Evolutionary conservation across 2,113 vertebrate species (phyloP).

Genomic region (Poeciliopsis prolifica): DNA sequence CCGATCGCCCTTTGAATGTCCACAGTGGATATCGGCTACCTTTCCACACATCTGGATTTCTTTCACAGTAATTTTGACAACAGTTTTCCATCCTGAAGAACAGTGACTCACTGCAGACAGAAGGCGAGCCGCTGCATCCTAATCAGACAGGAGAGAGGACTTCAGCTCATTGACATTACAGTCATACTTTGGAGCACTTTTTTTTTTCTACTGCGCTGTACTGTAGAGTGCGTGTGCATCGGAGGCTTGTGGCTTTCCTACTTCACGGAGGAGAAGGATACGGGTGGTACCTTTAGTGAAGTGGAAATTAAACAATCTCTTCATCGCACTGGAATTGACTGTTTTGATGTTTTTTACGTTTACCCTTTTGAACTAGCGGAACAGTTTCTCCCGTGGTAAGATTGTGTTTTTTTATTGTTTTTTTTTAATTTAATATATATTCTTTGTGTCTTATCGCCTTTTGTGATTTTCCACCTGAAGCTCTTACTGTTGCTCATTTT

Average conservation of each 20-base stretch:
- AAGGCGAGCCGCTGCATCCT: slow-evolving; percentile 79
- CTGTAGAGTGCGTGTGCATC: slow-evolving; percentile 63
- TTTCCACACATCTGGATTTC: slow-evolving; percentile 54
- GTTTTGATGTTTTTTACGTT: slow-evolving; percentile 11
- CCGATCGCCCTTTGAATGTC: slow-evolving; percentile 34
- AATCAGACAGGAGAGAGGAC: slow-evolving; percentile 77
- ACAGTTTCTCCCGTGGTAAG: slow-evolving; percentile 64
- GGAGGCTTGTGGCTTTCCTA: slow-evolving; percentile 42
- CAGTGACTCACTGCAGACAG: slow-evolving; percentile 78
- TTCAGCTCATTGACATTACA: slow-evolving; percentile 81
- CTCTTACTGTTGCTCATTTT: slow-evolving; percentile 30
- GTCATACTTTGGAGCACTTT: slow-evolving; percentile 83
- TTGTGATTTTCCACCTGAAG: not conserved
- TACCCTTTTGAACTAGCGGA: slow-evolving; percentile 32
- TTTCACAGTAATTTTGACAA: slow-evolving; percentile 47
- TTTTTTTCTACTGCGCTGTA: slow-evolving; percentile 62
- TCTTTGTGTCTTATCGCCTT: not conserved
- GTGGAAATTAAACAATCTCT: slow-evolving; percentile 61
- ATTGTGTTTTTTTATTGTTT: slow-evolving; percentile 5
- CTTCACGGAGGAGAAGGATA: slow-evolving; percentile 30
- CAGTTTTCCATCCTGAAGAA: slow-evolving; percentile 62
- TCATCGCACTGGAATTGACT: slow-evolving; percentile 48
- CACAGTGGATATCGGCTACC: slow-evolving; percentile 68
- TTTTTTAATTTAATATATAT: not conserved
- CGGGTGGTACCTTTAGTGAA: slow-evolving; percentile 45